A percentile compares a stretch with the other conserved stretches of the same genome.
Evolutionary conservation across 2,797 vertebrate species (phyloP).

Genomic region (Monodelphis domestica): DNA sequence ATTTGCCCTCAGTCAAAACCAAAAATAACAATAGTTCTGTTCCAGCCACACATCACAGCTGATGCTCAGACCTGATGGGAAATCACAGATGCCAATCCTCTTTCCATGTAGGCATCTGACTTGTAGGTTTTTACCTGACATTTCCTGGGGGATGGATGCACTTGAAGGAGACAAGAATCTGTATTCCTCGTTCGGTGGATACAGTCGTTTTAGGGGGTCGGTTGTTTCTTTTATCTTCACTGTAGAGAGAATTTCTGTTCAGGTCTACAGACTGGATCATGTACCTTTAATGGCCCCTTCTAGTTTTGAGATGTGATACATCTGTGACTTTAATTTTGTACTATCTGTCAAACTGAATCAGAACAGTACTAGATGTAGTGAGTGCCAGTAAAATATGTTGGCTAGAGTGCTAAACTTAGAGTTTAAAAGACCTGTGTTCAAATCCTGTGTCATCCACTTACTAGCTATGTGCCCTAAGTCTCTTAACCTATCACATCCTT

Average conservation of each 20-base stretch:
- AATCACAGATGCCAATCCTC: rapidly evolving
- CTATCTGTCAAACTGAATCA: conserved; percentile 21
- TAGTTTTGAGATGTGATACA: background rate
- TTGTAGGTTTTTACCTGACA: background rate
- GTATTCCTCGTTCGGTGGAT: background rate
- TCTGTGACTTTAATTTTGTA: conserved; percentile 28
- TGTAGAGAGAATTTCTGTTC: background rate
- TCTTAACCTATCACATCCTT: background rate
- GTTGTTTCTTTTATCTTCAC: background rate
- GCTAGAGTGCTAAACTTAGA: background rate
- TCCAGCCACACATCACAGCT: background rate
- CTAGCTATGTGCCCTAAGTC: background rate
- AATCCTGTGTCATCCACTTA: background rate
- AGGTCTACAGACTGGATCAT: background rate
- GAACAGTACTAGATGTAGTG: rapidly evolving
- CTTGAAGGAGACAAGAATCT: conserved; percentile 6
- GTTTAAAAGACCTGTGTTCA: background rate
- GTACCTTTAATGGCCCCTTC: background rate
- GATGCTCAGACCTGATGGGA: background rate
- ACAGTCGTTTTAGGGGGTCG: background rate
- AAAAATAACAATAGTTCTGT: background rate
- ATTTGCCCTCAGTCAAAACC: background rate
- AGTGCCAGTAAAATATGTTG: background rate
- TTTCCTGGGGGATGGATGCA: background rate
- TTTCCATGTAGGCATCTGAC: background rate